Conservation (phyloP, 1,140 invertebrate genomes). For the Calephelis nemesis region DNA sequence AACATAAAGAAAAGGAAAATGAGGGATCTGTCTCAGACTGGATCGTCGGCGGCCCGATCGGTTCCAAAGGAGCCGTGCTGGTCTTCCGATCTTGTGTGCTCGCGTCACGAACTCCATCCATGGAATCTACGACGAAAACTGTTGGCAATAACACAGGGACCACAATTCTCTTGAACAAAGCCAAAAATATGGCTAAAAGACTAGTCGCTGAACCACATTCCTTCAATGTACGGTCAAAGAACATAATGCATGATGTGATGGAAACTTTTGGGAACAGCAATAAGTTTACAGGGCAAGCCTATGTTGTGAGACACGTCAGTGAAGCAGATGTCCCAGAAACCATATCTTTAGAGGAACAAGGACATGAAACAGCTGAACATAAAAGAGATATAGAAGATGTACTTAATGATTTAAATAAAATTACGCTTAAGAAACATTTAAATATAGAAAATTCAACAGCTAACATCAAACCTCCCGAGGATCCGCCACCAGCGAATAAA, state of each 20-base stretch:
- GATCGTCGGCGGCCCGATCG: constrained; percentile 78
- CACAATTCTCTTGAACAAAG: constrained; percentile 66
- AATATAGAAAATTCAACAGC: constrained; percentile 72
- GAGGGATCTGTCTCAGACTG: constrained; percentile 82
- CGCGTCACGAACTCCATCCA: constrained; percentile 67
- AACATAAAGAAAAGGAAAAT: constrained; percentile 48
- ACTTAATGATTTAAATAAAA: constrained; percentile 71
- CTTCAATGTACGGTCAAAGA: constrained; percentile 60
- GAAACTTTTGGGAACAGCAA: constrained; percentile 66
- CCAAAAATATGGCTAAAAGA: constrained; percentile 68
- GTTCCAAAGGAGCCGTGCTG: constrained; percentile 77
- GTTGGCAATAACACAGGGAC: constrained; percentile 67
- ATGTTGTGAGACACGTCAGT: constrained; percentile 64
- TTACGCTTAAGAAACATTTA: constrained; percentile 70
- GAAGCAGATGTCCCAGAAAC: constrained; percentile 51
- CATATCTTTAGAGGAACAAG: constrained; percentile 52
- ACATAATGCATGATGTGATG: constrained; percentile 74
- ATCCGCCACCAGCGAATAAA: constrained; percentile 53
- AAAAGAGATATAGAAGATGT: constrained; percentile 76
- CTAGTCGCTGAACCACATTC: constrained; percentile 65
- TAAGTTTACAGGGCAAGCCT: constrained; percentile 57
- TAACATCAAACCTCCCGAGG: constrained; percentile 66
- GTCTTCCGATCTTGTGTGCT: constrained; percentile 81
- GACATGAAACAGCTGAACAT: constrained; percentile 53
- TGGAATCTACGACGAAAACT: constrained; percentile 65